phyloP scores from a whole-genome alignment of 2,113 vertebrate genomes.

The Alosa alosa region DNA sequence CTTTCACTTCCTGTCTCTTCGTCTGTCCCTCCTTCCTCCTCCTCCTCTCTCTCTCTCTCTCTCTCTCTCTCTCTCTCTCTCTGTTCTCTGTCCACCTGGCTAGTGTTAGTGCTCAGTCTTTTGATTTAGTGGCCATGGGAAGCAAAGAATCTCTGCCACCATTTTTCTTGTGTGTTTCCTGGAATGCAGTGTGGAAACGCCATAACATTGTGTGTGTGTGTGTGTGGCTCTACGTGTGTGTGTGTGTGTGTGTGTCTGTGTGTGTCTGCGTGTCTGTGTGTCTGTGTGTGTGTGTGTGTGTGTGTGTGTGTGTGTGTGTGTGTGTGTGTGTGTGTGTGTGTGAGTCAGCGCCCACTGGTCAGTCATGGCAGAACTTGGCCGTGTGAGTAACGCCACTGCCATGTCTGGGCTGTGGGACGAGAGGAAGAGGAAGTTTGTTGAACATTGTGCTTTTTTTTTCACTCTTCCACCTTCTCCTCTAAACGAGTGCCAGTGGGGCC shows the following conservation, averaged over 20 bases:
- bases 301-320: too few relatives aligned
- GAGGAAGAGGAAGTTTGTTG: slow-evolving; percentile 19
- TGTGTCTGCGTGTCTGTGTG: too few relatives aligned
- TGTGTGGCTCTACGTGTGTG: slow-evolving; percentile 30
- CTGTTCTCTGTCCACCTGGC: slow-evolving; percentile 36
- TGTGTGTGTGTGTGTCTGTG: too few relatives aligned
- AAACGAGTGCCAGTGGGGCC: background rate
- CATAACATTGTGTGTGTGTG: slow-evolving; percentile 38
- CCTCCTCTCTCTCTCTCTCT: background rate
- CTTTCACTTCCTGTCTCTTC: background rate
- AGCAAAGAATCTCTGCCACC: slow-evolving; percentile 4
- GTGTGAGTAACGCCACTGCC: slow-evolving; percentile 51
- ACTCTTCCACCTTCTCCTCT: too few relatives aligned
- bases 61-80: background rate
- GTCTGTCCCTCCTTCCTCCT: background rate
- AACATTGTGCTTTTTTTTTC: too few relatives aligned
- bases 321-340: slow-evolving; percentile 24
- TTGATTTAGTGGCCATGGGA: slow-evolving; percentile 43
- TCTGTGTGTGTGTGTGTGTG: too few relatives aligned
- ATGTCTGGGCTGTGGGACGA: slow-evolving; percentile 33
- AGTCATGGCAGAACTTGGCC: slow-evolving; percentile 17
- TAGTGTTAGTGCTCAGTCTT: slow-evolving; percentile 51
- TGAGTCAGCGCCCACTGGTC: slow-evolving; percentile 61
- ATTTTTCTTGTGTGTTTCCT: slow-evolving; percentile 48
- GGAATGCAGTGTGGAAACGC: slow-evolving; percentile 45